These are phyloP conservation scores for Melipona beecheii DNA, from an alignment of 2,888 invertebrate genomes.

Conservation along the genomic window DNA sequence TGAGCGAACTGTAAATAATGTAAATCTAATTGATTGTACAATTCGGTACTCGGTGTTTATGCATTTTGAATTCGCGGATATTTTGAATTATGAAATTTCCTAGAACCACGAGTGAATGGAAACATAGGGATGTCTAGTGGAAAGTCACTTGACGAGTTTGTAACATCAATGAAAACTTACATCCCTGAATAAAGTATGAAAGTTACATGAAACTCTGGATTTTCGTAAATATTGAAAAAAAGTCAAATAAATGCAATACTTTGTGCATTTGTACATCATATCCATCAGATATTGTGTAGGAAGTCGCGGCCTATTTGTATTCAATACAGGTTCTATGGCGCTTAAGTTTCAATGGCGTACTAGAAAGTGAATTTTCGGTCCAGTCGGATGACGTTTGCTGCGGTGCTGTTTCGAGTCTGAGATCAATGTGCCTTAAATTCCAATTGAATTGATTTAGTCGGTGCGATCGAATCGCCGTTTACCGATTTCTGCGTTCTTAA, in stretches of 20 bases:
- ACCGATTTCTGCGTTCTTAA: not conserved
- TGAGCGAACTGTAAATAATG: conserved; percentile 75
- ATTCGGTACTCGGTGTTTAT: not conserved
- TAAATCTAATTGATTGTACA: not conserved
- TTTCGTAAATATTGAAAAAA: not conserved
- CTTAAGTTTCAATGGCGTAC: conserved; percentile 30
- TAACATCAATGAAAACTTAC: not conserved
- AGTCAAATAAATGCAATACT: not conserved
- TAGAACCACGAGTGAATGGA: not conserved
- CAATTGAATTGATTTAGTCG: not conserved
- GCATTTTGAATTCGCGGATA: not conserved
- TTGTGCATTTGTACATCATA: not conserved
- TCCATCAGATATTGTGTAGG: conserved; percentile 4
- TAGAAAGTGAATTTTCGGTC: conserved; percentile 38
- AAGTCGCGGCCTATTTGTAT: conserved; percentile 19
- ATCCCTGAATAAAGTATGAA: not conserved
- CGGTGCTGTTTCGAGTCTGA: not conserved
- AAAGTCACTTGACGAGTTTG: conserved; percentile 6
- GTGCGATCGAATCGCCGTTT: not conserved
- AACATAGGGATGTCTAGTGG: not conserved
- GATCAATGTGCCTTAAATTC: conserved; percentile 10
- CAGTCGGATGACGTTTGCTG: conserved; percentile 1
- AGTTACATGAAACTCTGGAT: not conserved
- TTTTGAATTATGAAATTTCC: not conserved
- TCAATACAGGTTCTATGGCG: conserved; percentile 22